Evolutionary conservation across 2,113 vertebrate genomes (phyloP).

Genomic region (Poecilia latipinna): DNA sequence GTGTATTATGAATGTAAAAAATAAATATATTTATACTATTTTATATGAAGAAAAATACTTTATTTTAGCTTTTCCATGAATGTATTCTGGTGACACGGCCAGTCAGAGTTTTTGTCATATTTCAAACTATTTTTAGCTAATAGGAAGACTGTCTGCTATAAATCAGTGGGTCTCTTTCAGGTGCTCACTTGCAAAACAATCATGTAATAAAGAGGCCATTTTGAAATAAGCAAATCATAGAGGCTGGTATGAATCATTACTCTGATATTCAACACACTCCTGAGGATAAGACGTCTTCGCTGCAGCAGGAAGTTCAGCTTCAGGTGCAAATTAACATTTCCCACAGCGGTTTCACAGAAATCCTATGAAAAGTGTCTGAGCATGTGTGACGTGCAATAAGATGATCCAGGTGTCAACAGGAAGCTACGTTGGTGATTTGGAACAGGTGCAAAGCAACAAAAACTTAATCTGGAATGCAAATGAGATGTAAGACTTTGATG

Average conservation of each 20-base stretch:
- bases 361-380: too few species aligned
- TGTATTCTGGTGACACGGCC: slow-evolving; percentile 48
- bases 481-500: too few species aligned
- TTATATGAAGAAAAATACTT: too few species aligned
- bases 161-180: slow-evolving; percentile 49
- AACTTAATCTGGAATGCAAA: too few species aligned
- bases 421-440: too few species aligned
- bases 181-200: slow-evolving; percentile 14
- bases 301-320: not conserved
- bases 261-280: not conserved
- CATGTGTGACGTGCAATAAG: too few species aligned
- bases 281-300: not conserved
- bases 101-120: slow-evolving; percentile 12
- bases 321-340: too few species aligned
- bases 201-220: not conserved
- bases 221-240: not conserved
- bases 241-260: not conserved
- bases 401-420: too few species aligned
- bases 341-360: too few species aligned
- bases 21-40: too few species aligned
- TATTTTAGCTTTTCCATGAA: slow-evolving; percentile 26
- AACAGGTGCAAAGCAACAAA: too few species aligned
- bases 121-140: not conserved
- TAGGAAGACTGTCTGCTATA: not conserved
- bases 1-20: too few species aligned